phyloP scores from a whole-genome alignment of 2,113 vertebrate species.

The Cheirogaleus medius region DNA sequence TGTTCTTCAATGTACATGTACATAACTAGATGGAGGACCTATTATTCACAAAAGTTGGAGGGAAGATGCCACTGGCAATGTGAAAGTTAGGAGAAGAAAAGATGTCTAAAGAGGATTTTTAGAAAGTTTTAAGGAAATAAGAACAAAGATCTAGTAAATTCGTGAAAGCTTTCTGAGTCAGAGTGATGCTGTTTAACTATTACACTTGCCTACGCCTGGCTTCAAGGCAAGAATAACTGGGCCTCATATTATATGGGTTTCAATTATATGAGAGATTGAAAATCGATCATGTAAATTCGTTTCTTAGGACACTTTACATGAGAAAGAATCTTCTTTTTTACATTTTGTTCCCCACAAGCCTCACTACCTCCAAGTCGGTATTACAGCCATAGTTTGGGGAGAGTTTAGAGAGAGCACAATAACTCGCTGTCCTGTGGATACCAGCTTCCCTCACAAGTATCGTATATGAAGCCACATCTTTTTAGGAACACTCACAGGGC shows the following conservation, averaged over 20 bases:
- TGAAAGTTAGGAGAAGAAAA: neutral
- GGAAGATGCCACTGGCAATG: neutral
- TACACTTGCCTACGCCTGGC: neutral
- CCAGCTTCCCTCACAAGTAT: neutral
- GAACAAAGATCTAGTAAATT: constrained; percentile 9
- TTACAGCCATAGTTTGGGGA: neutral
- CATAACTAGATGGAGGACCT: neutral
- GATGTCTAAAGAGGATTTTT: neutral
- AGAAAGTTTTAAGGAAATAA: constrained; percentile 31
- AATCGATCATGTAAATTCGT: neutral
- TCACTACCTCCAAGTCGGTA: neutral
- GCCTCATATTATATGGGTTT: neutral
- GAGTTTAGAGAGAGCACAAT: neutral
- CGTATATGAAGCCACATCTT: neutral
- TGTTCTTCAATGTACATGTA: neutral
- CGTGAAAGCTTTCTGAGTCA: constrained; percentile 30
- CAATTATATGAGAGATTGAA: neutral
- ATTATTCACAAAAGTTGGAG: neutral
- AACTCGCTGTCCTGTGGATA: neutral
- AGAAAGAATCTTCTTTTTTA: neutral
- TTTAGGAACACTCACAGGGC: neutral
- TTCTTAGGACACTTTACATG: neutral
- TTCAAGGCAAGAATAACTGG: neutral
- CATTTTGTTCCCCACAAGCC: neutral
- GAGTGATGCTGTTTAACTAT: neutral